Conservation (phyloP, 1,140 invertebrate species). For the Bemisia tabaci region DNA sequence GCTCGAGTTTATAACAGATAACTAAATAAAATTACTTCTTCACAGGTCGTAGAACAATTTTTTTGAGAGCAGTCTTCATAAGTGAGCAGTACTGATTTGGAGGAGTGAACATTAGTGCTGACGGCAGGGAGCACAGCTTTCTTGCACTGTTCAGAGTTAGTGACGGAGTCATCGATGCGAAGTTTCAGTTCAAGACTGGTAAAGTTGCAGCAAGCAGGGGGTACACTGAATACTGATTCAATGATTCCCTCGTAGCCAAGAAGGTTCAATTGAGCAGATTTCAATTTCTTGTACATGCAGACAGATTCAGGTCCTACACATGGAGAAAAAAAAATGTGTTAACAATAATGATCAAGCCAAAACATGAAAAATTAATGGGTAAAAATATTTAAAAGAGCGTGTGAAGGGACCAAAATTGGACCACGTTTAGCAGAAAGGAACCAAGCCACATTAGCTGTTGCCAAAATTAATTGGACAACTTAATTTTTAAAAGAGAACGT, state of each 20-base stretch:
- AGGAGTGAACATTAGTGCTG: background rate
- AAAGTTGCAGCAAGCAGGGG: background rate
- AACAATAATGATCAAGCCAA: too few species aligned
- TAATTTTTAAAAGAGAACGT: too few species aligned
- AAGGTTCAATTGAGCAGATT: background rate
- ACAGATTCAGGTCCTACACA: too few species aligned
- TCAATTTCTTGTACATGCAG: background rate
- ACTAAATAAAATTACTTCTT: background rate
- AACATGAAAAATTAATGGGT: too few species aligned
- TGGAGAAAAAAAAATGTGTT: too few species aligned
- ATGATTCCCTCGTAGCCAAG: background rate
- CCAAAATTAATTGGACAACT: too few species aligned
- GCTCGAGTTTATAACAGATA: background rate
- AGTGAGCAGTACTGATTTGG: background rate
- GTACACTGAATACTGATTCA: background rate
- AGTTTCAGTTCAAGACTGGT: background rate
- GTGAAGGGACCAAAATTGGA: too few species aligned
- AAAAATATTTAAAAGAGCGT: too few species aligned
- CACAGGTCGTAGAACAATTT: background rate
- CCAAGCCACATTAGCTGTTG: too few species aligned
- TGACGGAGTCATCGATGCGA: background rate
- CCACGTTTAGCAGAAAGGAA: too few species aligned
- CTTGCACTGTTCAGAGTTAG: background rate
- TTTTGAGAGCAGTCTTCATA: background rate
- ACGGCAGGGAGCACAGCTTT: background rate